A percentile compares a stretch with the other conserved stretches of the same genome.
phyloP scores from a whole-genome alignment of 1,140 invertebrate species.

The Drosophila kanapiae region DNA sequence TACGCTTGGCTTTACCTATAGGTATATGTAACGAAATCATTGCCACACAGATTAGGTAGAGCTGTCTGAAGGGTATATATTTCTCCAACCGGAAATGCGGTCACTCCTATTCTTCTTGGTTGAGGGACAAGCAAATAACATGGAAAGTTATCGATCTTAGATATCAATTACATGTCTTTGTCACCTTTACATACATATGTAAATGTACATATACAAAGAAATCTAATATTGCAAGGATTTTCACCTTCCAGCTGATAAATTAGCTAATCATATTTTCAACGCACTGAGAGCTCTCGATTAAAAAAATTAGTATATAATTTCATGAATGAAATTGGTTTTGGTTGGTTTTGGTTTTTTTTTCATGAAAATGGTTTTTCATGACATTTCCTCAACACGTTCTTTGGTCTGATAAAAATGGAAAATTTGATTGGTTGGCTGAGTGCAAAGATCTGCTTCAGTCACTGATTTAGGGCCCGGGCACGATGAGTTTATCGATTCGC shows the following conservation, averaged over 20 bases:
- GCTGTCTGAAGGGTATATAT: background rate
- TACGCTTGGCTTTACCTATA: background rate
- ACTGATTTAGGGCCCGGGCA: conserved; percentile 3
- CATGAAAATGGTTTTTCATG: background rate
- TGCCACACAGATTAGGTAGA: conserved; percentile 6
- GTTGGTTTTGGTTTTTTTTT: too few relatives aligned
- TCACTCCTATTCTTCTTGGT: background rate
- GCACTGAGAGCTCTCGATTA: too few relatives aligned
- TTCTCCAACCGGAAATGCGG: background rate
- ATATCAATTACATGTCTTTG: too few relatives aligned
- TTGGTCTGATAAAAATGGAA: background rate
- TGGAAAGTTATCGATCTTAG: too few relatives aligned
- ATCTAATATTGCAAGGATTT: too few relatives aligned
- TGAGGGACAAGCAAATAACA: too few relatives aligned
- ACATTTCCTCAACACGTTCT: background rate
- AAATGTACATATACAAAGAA: too few relatives aligned
- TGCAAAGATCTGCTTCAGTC: conserved; percentile 27
- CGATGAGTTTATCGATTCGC: conserved; percentile 10
- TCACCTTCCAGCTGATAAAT: too few relatives aligned
- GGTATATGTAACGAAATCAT: conserved; percentile 1
- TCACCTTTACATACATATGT: too few relatives aligned
- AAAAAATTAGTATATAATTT: background rate
- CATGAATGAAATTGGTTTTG: too few relatives aligned
- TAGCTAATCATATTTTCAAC: too few relatives aligned
- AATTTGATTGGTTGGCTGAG: background rate